Base-by-base conservation (phyloP, 2,888 invertebrate genomes). In the Carterocephalus palaemon region DNA sequence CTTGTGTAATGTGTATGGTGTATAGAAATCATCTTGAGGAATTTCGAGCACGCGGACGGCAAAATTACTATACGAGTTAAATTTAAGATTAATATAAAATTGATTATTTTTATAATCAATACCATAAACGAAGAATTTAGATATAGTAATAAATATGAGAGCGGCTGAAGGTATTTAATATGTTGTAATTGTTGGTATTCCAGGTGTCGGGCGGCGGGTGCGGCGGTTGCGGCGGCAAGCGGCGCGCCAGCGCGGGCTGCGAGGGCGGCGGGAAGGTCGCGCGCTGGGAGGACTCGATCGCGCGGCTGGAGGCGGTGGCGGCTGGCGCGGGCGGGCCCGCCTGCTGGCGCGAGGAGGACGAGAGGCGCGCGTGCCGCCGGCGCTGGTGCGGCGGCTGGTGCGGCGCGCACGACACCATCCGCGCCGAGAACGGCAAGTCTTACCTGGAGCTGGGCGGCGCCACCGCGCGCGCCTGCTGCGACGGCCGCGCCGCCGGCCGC, bases 341-440 rank as follows among this genome's bases (percentile, higher is more conserved):
- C 62, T 84, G 85, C 71, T 90, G 90, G 73, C 81, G 90, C 34
- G 77, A 90, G 76, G 75, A 88, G 71, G 78, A 88, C 70, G 82
- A 88, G 78, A 53, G 88, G 73, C 73, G 85, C 67, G 75, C 89
- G 62, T 75, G 84, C 57, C 81, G 86, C 75, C 75, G 90, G 78
- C 72, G 90, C 80, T 77, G 90, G 80, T 86, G 87, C 70, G 85
- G 86, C 51, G 86, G 87, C 65, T 84, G 87, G 81, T 84, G 88
- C 69, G 83, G 87, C 54, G 86, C 86, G 60, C 92, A 91, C 73
- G 94, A 94, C 75, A 95, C 95, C 67, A 95, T 95, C 73, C 91
- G 95, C 53, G 95, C 95, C 62, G 95, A 95, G 80, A 95, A 95
- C 77, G 95, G 95, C 65, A 95, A 95, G 83, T 94, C 94, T 56